These are phyloP conservation scores for Helogale parvula DNA, from an alignment of 2,113 vertebrate genomes.

Conservation along the genomic window DNA sequence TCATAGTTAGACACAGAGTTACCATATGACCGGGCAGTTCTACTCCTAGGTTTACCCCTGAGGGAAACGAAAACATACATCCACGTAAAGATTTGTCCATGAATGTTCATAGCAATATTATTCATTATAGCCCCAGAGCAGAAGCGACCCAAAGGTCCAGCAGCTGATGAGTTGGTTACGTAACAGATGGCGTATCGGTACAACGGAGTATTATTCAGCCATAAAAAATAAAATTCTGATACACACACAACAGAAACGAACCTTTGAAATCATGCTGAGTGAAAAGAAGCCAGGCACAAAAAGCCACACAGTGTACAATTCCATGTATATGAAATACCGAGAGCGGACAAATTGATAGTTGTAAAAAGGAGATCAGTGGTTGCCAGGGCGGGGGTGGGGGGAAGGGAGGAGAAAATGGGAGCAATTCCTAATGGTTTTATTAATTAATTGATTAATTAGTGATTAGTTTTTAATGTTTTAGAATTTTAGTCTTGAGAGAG, in stretches of 20 bases:
- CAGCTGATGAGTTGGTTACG: neutral
- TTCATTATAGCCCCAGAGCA: neutral
- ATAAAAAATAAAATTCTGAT: neutral
- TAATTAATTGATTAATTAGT: neutral
- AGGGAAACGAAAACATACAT: neutral
- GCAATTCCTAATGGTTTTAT: neutral
- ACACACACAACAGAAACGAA: neutral
- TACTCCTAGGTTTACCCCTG: neutral
- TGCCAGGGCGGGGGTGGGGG: accelerated
- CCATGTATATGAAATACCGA: neutral
- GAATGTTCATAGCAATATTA: neutral
- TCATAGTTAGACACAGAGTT: neutral
- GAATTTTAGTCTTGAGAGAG: too few relatives aligned
- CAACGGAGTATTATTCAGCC: neutral
- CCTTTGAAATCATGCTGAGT: neutral
- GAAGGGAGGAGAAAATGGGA: neutral
- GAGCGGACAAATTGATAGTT: neutral
- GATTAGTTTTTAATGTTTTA: too few relatives aligned
- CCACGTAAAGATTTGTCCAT: neutral
- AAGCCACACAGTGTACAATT: neutral
- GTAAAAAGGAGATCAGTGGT: neutral
- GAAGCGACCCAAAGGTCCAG: neutral
- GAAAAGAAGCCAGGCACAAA: neutral
- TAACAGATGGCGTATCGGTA: neutral
- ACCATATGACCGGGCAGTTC: neutral